phyloP scores from a whole-genome alignment of 2,797 vertebrate genomes.

The Telmatherina bonti region DNA sequence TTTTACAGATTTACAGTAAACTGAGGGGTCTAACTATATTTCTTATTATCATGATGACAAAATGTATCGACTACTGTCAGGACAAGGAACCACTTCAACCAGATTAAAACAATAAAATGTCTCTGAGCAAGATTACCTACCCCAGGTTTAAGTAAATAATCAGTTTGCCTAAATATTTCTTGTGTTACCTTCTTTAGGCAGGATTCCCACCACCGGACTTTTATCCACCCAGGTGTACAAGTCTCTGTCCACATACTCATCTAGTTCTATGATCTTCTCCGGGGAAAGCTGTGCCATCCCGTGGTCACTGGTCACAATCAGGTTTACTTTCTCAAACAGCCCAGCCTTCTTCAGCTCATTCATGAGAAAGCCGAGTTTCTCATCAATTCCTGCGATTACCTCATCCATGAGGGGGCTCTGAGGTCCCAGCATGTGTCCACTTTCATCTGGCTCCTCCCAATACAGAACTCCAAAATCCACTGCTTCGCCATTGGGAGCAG shows the following conservation, averaged over 20 bases:
- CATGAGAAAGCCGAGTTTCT: conserved; percentile 89
- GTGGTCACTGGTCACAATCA: conserved; percentile 94
- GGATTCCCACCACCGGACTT: conserved; percentile 89
- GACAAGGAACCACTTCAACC: too few species aligned
- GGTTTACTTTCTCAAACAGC: conserved; percentile 86
- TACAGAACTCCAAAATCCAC: conserved; percentile 92
- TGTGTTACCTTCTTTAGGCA: conserved; percentile 89
- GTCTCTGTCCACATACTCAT: conserved; percentile 86
- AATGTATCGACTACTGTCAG: too few species aligned
- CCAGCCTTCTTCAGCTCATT: conserved; percentile 84
- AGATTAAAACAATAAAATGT: too few species aligned
- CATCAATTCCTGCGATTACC: conserved; percentile 86
- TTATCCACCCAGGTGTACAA: conserved; percentile 89
- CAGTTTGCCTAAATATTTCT: not conserved
- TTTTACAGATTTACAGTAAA: too few species aligned
- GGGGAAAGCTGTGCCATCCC: conserved; percentile 90
- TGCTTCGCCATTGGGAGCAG: conserved; percentile 79
- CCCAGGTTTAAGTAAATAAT: too few species aligned
- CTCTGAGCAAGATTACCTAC: too few species aligned
- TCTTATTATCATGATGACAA: too few species aligned
- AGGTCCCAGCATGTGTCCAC: conserved; percentile 88
- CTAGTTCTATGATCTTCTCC: conserved; percentile 89
- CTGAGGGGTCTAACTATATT: too few species aligned
- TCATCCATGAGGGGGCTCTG: conserved; percentile 86
- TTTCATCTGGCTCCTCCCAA: conserved; percentile 93